These are phyloP conservation scores for Pempheris klunzingeri DNA, from an alignment of 2,797 vertebrate genomes.

Conservation along the genomic window DNA sequence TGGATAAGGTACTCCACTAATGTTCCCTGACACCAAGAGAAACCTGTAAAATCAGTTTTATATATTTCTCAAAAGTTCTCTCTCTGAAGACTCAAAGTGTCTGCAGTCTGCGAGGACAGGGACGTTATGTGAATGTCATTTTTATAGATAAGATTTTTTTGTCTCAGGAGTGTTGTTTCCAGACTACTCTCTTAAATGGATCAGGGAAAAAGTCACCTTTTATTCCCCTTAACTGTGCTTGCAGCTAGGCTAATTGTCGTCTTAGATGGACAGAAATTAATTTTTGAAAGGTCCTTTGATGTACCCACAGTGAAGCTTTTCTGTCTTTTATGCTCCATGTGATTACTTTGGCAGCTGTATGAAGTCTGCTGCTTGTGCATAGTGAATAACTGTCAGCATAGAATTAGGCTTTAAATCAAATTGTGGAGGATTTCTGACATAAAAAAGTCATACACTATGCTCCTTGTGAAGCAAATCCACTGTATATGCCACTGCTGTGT, in stretches of 20 bases:
- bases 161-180: slow-evolving; percentile 51
- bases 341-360: slow-evolving; percentile 78
- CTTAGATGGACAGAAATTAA: slow-evolving; percentile 76
- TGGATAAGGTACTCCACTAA: slow-evolving; percentile 9
- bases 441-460: slow-evolving; percentile 22
- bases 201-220: slow-evolving; percentile 65
- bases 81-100: slow-evolving; percentile 28
- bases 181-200: slow-evolving; percentile 51
- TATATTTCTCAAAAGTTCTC: slow-evolving; percentile 35
- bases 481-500: slow-evolving; percentile 10
- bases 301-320: slow-evolving; percentile 68
- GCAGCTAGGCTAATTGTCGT: slow-evolving; percentile 77
- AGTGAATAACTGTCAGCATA: slow-evolving; percentile 72
- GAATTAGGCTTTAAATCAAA: slow-evolving; percentile 70
- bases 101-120: slow-evolving; percentile 10
- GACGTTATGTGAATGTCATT: slow-evolving; percentile 37
- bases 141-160: slow-evolving; percentile 50
- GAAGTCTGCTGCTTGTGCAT: slow-evolving; percentile 60
- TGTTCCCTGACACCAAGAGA: slow-evolving; percentile 19
- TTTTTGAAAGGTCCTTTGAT: slow-evolving; percentile 81
- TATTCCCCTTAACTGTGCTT: slow-evolving; percentile 64
- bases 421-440: slow-evolving; percentile 43
- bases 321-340: slow-evolving; percentile 71
- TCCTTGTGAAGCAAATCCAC: slow-evolving; percentile 33
- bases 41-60: slow-evolving; percentile 30